Percentiles rank a stretch among this genome's conserved stretches.
Conservation (phyloP, 2,113 vertebrate species). For the Arvicanthis niloticus region DNA sequence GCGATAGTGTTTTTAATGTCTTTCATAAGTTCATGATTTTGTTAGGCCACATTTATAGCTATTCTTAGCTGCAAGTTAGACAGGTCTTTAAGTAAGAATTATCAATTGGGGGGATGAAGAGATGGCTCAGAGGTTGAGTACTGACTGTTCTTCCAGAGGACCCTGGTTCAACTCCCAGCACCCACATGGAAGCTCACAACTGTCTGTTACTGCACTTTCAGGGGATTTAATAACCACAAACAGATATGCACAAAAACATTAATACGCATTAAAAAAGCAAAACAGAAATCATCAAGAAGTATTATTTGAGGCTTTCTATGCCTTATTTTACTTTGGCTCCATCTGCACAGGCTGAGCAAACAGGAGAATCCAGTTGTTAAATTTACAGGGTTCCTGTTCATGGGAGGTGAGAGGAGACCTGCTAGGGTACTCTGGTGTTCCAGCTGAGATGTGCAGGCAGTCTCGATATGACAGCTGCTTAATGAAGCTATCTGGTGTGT, state of each 20-base stretch:
- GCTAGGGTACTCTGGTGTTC: neutral
- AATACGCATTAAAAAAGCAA: no score
- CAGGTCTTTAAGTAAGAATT: neutral
- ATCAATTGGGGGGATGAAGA: neutral
- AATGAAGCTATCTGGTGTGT: neutral
- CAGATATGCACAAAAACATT: no score
- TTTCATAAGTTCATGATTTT: neutral
- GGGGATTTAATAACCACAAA: no score
- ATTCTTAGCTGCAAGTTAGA: neutral
- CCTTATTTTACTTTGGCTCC: neutral
- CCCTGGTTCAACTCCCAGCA: no score
- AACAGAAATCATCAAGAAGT: no score
- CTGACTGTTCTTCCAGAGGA: no score
- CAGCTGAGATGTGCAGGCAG: neutral
- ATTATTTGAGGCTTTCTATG: neutral
- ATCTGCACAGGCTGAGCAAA: neutral
- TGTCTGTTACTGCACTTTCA: no score
- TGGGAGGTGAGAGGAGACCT: neutral
- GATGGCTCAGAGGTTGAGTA: no score
- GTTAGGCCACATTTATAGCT: neutral
- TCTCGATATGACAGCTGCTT: neutral
- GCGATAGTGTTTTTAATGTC: neutral
- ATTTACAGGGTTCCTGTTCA: constrained; percentile 6
- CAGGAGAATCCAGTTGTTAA: neutral
- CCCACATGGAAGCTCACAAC: no score